Percentiles rank a stretch among this genome's conserved stretches.
Evolutionary conservation across 2,797 vertebrate genomes (phyloP).

Genomic region (Galago senegalensis): DNA sequence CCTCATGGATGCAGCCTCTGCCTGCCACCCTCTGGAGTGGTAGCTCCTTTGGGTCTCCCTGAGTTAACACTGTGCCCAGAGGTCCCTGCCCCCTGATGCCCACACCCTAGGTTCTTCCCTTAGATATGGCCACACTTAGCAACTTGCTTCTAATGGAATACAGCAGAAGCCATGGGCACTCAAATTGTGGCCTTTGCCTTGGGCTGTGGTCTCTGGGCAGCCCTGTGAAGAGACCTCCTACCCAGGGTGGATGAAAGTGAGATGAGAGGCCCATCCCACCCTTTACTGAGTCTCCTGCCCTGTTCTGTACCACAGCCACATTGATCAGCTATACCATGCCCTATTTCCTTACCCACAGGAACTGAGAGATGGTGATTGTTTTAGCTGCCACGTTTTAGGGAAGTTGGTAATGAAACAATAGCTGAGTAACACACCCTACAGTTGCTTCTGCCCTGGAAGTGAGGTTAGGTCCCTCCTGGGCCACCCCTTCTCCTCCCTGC

Average conservation of each 20-base stretch:
- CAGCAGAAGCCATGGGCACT: not conserved
- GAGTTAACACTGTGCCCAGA: not conserved
- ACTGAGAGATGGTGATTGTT: not conserved
- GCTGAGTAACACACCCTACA: not conserved
- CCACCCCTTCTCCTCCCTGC: not conserved
- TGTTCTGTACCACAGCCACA: not conserved
- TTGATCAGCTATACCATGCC: not conserved
- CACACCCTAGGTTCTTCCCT: accelerated
- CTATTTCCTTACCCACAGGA: not conserved
- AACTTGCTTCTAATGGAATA: accelerated
- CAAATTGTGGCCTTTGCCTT: not conserved
- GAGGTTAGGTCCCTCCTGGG: not conserved
- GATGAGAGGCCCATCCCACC: not conserved
- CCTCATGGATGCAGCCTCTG: accelerated
- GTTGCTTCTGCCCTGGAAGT: not conserved
- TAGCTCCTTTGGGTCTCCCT: not conserved
- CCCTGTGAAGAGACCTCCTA: too few species aligned
- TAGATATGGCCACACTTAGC: accelerated
- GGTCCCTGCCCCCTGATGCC: accelerated
- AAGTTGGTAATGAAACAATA: too few species aligned
- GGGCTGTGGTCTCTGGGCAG: not conserved
- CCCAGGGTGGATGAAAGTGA: too few species aligned
- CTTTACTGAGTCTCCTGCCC: not conserved
- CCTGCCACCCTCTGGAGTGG: not conserved
- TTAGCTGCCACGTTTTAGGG: not conserved